phyloP scores from a whole-genome alignment of 2,797 vertebrate species.

The Merluccius polli region DNA sequence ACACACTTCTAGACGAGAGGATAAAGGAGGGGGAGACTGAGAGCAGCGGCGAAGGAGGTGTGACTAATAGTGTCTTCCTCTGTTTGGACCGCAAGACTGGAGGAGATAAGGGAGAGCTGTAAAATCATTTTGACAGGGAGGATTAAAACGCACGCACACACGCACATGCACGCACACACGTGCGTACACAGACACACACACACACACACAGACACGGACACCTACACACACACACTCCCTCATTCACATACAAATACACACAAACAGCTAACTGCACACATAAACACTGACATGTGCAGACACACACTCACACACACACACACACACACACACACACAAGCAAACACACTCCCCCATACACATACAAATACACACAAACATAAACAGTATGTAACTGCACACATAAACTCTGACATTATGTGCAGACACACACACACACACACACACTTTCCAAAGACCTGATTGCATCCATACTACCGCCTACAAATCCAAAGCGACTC shows the following conservation, averaged over 20 bases:
- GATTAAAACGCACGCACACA: slow-evolving; percentile 52
- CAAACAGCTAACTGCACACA: neutral
- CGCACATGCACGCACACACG: slow-evolving; percentile 6
- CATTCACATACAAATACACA: slow-evolving; percentile 8
- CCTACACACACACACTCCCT: slow-evolving; percentile 20
- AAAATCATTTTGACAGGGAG: slow-evolving; percentile 71
- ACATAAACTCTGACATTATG: too few relatives aligned
- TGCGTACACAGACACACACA: neutral
- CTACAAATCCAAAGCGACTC: neutral
- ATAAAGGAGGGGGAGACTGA: slow-evolving; percentile 60
- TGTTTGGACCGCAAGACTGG: slow-evolving; percentile 60
- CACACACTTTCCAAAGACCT: neutral
- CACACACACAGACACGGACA: slow-evolving; percentile 24
- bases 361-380: too few relatives aligned
- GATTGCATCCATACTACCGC: neutral
- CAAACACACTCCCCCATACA: slow-evolving; percentile 8
- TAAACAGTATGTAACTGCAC: too few relatives aligned
- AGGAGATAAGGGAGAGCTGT: slow-evolving; percentile 68
- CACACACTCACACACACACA: slow-evolving; percentile 13
- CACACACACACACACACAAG: slow-evolving; percentile 3
- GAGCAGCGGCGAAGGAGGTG: slow-evolving; percentile 68
- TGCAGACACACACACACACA: neutral
- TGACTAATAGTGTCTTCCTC: slow-evolving; percentile 74
- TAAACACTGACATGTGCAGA: neutral
- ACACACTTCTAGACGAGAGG: slow-evolving; percentile 61